Percentiles rank a stretch among this genome's conserved stretches.
Conservation (phyloP, 2,888 invertebrate species). For the Marronus borbonicus region DNA sequence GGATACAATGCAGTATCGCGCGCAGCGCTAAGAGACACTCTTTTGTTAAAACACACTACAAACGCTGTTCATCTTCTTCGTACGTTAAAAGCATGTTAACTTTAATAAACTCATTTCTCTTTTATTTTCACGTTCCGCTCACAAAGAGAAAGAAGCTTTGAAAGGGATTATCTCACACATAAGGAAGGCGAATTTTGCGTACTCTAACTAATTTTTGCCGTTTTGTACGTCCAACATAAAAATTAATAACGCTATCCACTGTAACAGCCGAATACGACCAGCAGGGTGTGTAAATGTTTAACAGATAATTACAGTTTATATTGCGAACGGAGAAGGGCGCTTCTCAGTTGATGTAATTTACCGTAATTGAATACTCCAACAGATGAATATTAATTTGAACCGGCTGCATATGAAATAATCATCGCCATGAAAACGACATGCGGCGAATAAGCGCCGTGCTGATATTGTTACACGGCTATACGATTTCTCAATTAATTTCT, state of each 20-base stretch:
- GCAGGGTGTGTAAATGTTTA: constrained; percentile 21
- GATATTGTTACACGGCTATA: neutral
- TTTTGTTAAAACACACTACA: neutral
- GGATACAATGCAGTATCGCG: neutral
- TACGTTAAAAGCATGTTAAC: neutral
- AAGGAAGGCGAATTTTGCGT: too few species aligned
- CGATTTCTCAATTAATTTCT: neutral
- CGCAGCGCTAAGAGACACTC: neutral
- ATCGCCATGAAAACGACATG: neutral
- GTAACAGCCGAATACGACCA: neutral
- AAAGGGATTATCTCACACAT: neutral
- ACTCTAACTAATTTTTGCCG: neutral
- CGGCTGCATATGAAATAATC: constrained; percentile 2
- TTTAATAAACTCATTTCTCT: constrained; percentile 1
- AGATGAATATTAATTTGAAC: constrained; percentile 27
- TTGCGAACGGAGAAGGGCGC: neutral
- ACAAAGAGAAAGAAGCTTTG: neutral
- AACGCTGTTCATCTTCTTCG: neutral
- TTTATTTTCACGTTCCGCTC: neutral
- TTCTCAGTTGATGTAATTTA: constrained; percentile 26
- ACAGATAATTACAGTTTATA: constrained; percentile 24
- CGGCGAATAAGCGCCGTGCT: neutral
- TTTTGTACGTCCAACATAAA: neutral
- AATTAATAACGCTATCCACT: constrained; percentile 5
- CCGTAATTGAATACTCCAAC: neutral